Evolutionary conservation across 2,113 vertebrate genomes (phyloP).

Genomic region (Oncorhynchus keta): DNA sequence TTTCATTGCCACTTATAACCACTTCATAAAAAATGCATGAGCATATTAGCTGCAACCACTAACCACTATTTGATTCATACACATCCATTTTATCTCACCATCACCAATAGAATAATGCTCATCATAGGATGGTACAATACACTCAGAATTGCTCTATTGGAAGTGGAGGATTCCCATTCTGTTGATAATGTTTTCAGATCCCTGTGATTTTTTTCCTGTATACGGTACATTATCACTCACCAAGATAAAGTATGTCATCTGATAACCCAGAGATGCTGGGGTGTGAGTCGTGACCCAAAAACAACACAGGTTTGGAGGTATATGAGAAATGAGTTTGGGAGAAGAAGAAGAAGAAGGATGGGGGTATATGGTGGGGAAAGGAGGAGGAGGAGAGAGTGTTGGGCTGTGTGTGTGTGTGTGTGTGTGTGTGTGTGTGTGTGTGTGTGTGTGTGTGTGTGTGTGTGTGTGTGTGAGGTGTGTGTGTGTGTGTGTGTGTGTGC

Average conservation of each 20-base stretch:
- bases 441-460: too few species aligned
- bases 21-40: slow-evolving; percentile 6
- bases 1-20: not conserved
- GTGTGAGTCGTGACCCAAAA: slow-evolving; percentile 55
- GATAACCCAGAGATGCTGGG: slow-evolving; percentile 48
- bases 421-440: too few species aligned
- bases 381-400: slow-evolving; percentile 5
- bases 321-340: slow-evolving; percentile 61
- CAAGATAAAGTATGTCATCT: slow-evolving; percentile 49
- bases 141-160: not conserved
- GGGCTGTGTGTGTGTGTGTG: not conserved
- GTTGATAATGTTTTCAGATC: not conserved
- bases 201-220: not conserved
- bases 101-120: too few species aligned
- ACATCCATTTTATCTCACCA: not conserved
- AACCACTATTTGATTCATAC: slow-evolving; percentile 14
- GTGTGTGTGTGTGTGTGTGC: too few species aligned
- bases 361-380: slow-evolving; percentile 55
- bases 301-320: slow-evolving; percentile 60
- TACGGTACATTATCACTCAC: slow-evolving; percentile 39
- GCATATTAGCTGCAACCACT: not conserved
- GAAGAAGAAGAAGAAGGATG: slow-evolving; percentile 47
- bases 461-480: too few species aligned
- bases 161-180: not conserved
- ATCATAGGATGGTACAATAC: not conserved